phyloP scores from a whole-genome alignment of 2,888 invertebrate genomes.

The Tricholauxania praeusta region DNA sequence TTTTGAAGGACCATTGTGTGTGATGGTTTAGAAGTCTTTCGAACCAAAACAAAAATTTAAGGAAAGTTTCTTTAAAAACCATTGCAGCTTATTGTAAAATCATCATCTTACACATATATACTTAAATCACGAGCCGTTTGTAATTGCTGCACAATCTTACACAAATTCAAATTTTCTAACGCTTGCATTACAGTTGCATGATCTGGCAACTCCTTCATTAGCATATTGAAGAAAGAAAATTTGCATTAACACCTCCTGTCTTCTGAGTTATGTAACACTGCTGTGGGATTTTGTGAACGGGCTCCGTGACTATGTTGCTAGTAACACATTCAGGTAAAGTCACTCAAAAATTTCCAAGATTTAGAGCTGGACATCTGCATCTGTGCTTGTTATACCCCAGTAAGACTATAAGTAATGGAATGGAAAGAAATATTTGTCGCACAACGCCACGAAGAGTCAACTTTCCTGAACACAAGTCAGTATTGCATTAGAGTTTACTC shows the following conservation, averaged over 20 bases:
- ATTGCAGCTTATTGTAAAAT: not conserved
- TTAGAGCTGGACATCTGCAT: constrained; percentile 37
- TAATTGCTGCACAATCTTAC: not conserved
- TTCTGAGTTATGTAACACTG: constrained; percentile 61
- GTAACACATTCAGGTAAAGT: constrained; percentile 4
- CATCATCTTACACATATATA: not conserved
- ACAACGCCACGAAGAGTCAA: too few relatives aligned
- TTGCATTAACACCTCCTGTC: constrained; percentile 59
- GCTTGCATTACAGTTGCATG: constrained; percentile 5
- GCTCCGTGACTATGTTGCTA: constrained; percentile 33
- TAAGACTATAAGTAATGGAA: constrained; percentile 30
- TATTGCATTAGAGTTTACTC: too few relatives aligned
- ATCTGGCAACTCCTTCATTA: constrained; percentile 56
- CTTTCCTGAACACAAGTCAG: too few relatives aligned
- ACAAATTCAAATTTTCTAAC: constrained; percentile 16
- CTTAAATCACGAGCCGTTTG: constrained; percentile 27
- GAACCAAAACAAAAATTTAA: too few relatives aligned
- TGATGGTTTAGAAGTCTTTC: too few relatives aligned
- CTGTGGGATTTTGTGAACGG: constrained; percentile 43
- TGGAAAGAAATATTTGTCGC: not conserved
- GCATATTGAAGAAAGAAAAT: constrained; percentile 59
- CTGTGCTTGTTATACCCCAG: constrained; percentile 54
- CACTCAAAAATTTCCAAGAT: not conserved
- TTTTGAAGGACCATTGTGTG: too few relatives aligned
- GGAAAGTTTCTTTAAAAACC: too few relatives aligned